Evolutionary conservation across 2,888 invertebrate genomes (phyloP).

Genomic region (Plebejus melissa): DNA sequence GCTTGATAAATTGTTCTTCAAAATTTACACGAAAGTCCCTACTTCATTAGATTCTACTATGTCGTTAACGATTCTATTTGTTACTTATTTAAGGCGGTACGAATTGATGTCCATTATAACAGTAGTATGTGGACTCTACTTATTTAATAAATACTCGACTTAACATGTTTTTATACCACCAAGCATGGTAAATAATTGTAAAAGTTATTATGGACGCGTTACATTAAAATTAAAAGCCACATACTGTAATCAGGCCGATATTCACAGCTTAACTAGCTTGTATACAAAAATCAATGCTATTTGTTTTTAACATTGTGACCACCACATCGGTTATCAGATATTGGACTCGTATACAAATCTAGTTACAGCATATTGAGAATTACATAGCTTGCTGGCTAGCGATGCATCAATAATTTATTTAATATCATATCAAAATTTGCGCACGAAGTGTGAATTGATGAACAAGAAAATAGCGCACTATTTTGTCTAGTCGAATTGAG

Average conservation of each 20-base stretch:
- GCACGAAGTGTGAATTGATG: not conserved
- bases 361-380: not conserved
- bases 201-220: constrained; percentile 9
- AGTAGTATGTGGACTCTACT: not conserved
- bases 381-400: not conserved
- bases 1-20: constrained; percentile 22
- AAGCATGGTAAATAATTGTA: constrained; percentile 3
- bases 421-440: not conserved
- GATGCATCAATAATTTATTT: not conserved
- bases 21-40: constrained; percentile 6
- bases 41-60: constrained; percentile 10
- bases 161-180: not conserved
- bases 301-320: not conserved
- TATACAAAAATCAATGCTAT: not conserved
- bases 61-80: not conserved
- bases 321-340: constrained; percentile 5
- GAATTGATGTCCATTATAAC: not conserved
- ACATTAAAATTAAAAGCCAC: constrained; percentile 10
- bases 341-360: not conserved
- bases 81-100: not conserved
- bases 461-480: not conserved
- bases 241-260: constrained; percentile 4
- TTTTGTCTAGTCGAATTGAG: not conserved
- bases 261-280: constrained; percentile 2
- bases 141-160: not conserved